Percentiles rank a stretch among this genome's conserved stretches.
These are phyloP conservation scores for Etheostoma cragini DNA, from an alignment of 2,113 vertebrate species.

Conservation along the genomic window DNA sequence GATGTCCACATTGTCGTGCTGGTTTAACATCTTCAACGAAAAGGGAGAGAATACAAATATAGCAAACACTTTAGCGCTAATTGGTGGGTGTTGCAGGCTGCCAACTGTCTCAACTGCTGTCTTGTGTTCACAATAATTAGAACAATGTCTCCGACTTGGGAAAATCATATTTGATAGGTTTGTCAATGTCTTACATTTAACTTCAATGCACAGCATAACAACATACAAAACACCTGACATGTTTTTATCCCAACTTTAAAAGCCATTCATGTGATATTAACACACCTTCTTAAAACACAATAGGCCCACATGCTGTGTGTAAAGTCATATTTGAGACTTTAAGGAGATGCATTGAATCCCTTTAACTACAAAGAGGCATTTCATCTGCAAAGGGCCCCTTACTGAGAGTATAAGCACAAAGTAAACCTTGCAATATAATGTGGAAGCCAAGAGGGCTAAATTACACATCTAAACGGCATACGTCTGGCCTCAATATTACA, in stretches of 20 bases:
- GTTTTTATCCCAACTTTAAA: not conserved
- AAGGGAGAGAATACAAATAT: constrained; percentile 2
- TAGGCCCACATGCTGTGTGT: not conserved
- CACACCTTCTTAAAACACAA: not conserved
- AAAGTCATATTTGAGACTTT: not conserved
- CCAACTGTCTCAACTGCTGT: constrained; percentile 20
- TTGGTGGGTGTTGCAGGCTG: constrained; percentile 6
- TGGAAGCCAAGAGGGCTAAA: constrained; percentile 16
- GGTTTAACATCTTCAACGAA: not conserved
- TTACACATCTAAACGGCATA: constrained; percentile 19
- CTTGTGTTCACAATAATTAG: constrained; percentile 29
- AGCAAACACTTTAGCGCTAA: constrained; percentile 21
- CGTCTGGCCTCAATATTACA: constrained; percentile 21
- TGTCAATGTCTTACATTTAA: not conserved
- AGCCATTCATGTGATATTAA: not conserved
- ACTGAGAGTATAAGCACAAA: constrained; percentile 5
- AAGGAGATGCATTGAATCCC: not conserved
- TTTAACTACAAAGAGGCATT: constrained; percentile 24
- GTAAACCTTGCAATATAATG: constrained; percentile 3
- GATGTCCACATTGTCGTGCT: not conserved
- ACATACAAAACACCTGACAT: constrained; percentile 9
- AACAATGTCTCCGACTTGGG: constrained; percentile 7
- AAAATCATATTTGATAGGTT: constrained; percentile 9
- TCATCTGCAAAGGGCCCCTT: constrained; percentile 4
- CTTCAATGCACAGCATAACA: not conserved